Evolutionary conservation across 2,113 vertebrate genomes (phyloP), one percentile per base, ranked within the genome.

Genomic region (Ondatra zibethicus): DNA sequence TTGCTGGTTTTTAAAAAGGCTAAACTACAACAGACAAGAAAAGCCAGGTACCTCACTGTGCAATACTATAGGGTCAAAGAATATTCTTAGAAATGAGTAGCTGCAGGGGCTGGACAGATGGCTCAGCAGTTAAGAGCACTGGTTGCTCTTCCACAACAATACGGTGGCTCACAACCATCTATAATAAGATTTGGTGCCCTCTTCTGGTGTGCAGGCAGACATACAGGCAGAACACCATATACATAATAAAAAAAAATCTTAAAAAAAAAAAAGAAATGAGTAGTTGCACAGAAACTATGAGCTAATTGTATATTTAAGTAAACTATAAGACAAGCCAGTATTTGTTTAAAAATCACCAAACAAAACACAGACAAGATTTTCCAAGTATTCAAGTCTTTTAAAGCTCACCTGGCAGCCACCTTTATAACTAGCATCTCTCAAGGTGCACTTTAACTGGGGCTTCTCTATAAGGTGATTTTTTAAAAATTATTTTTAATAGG

Each of bases 311-410:
- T 11, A 39, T 58, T 68, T 39, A n/a, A 89, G 29, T 82, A 66
- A 86, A 94, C 36, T 72, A 2, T 90, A 13, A 96, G 11, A 89
- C n/a, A 94, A 96, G 11, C 36, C 3, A 92, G 95, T 75, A 33
- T 88, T 31, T 82, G 23, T 12, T 96, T 58, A 95, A 95, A 95
- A 95, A 92, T 86, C 89, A 33, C 85, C 58, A 17, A 85, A 80
- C 11, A 82, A 97, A 95, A 85, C 90, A 93, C 33, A 78, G 68
- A 94, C 19, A 65, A 93, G 65, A 70, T 39, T 96, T 84, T 92
- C 1, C 39, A 95, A 88, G 39, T 89, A 72, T 85, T 81, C 39
- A 70, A 89, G 39, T 82, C 33, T 86, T 68, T 93, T 77, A 81
- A 94, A 78, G 87, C 5, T 94, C 61, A 82, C 27, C 45, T 89